phyloP scores from a whole-genome alignment of 2,113 vertebrate species.

The Miniopterus natalensis region DNA sequence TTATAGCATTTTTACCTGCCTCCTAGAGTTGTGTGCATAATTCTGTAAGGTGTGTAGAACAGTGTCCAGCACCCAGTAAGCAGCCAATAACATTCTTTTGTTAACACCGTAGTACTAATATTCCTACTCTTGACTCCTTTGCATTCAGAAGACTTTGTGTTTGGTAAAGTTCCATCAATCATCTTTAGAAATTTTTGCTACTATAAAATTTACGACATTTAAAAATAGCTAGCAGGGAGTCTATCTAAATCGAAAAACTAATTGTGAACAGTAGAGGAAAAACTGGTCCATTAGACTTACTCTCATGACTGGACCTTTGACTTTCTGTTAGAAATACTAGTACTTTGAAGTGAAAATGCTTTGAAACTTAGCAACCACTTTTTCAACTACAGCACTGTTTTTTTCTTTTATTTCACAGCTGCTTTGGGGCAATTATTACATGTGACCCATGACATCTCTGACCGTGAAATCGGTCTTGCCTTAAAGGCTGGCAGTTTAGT shows the following conservation, averaged over 20 bases:
- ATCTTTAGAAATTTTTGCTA: conserved; percentile 3
- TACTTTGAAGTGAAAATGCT: conserved; percentile 59
- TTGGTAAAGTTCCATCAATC: neutral
- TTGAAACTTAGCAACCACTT: conserved; percentile 29
- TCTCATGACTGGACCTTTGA: neutral
- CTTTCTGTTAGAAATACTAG: conserved; percentile 40
- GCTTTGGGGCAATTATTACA: neutral
- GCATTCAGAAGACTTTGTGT: neutral
- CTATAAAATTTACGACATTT: conserved; percentile 6
- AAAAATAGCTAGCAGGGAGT: conserved; percentile 37
- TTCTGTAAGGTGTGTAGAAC: neutral
- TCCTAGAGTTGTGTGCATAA: neutral
- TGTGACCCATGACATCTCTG: neutral
- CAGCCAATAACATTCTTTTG: neutral
- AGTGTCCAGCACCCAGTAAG: neutral
- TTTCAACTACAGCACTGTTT: neutral
- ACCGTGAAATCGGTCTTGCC: neutral
- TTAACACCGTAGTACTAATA: neutral
- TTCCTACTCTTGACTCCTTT: neutral
- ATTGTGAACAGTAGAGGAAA: neutral
- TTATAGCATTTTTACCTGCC: neutral
- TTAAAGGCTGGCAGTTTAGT: neutral
- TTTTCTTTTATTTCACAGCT: neutral
- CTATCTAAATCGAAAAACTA: neutral
- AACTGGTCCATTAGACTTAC: neutral